Percentiles rank a stretch among this genome's conserved stretches.
Evolutionary conservation across 92 coral and sea anemone genomes (phyloP).

Genomic region (Anthopleura xanthogrammica): DNA sequence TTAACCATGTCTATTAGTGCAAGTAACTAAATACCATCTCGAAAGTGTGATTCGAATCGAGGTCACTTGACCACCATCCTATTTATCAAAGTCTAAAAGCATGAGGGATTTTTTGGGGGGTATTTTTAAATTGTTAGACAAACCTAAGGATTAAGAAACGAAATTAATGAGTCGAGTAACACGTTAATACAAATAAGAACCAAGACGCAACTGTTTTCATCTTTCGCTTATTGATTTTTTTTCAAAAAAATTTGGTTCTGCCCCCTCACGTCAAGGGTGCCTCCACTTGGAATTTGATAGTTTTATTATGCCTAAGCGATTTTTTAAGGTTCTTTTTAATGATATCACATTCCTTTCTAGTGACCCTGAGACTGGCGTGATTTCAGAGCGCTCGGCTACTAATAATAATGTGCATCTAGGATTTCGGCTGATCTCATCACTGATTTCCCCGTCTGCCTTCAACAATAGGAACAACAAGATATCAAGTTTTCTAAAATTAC

Average conservation of each 20-base stretch:
- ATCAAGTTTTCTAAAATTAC: constrained; percentile 6
- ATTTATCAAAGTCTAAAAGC: not conserved
- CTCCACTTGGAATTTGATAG: constrained; percentile 9
- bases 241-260: not conserved
- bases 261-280: constrained; percentile 5
- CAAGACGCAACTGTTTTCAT: not conserved
- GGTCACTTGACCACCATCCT: not conserved
- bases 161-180: not conserved
- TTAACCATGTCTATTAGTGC: not conserved
- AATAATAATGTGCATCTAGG: not conserved
- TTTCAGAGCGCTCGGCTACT: not conserved
- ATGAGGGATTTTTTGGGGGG: not conserved
- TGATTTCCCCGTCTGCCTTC: constrained; percentile 7
- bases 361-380: constrained; percentile 8
- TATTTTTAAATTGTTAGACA: not conserved
- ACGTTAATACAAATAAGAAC: not conserved
- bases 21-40: not conserved
- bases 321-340: not conserved
- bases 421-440: constrained; percentile 5
- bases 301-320: not conserved
- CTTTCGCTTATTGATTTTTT: not conserved
- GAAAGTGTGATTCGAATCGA: not conserved
- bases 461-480: constrained; percentile 10
- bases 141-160: not conserved
- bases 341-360: not conserved